Evolutionary conservation across 2,888 invertebrate species (phyloP), one percentile per base, ranked within the genome.

Genomic region (Laothoe populi): DNA sequence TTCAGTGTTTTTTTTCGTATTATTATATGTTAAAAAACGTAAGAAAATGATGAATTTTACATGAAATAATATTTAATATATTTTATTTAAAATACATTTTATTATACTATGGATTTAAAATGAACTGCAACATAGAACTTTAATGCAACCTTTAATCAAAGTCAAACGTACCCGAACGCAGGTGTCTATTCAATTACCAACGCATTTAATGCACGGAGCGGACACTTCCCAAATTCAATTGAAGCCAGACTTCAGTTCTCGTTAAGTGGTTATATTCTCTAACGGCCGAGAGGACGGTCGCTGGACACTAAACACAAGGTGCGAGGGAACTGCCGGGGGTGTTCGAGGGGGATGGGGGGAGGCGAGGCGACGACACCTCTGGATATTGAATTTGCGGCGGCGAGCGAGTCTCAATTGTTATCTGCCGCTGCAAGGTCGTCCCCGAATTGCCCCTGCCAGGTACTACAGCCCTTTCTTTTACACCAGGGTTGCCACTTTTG

Each of bases 351-450:
- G 61, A 45, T 63, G 16, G 16, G 21, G 23, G 21, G 79, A 84
- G 85, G 85, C 74, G 68, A 70, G 76, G 75, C 75, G 79, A 77
- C 80, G 86, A 87, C 89, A 90, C 90, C 90, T 90, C 88, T 84
- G 87, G 87, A 89, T 90, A 92, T 92, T 92, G 91, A 90, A 91
- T 91, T 90, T 90, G 91, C 81, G 84, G 84, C 83, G 84, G 83
- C 80, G 83, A 76, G 82, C 82, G 83, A 81, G 80, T 84, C 88
- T 84, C 91, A 88, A 89, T 91, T 92, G 91, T 91, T 91, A 90
- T 91, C 90, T 84, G 85, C 74, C 84, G 81, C 80, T 88, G 90
- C 91, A 91, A 91, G 90, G 91, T 90, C 89, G 86, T 74, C 79
- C 78, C 78, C 75, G 76, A 82, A 79, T 70, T 75, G 79, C 81